A percentile compares a stretch with the other conserved stretches of the same genome.
Evolutionary conservation across 2,113 vertebrate genomes (phyloP).

Genomic region (Ondatra zibethicus): DNA sequence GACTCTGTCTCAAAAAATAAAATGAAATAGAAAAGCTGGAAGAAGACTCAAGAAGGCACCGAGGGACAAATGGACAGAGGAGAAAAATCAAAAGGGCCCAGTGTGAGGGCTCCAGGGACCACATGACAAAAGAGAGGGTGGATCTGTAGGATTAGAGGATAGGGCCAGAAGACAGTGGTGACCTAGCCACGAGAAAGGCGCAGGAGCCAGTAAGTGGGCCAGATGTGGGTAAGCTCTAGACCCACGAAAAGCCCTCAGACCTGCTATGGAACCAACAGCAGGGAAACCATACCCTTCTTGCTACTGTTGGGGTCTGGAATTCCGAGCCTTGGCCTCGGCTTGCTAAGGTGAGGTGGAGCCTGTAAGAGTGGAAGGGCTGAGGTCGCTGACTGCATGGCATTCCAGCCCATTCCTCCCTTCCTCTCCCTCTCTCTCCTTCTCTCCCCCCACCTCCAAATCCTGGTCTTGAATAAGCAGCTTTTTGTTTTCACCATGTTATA

Average conservation of each 20-base stretch:
- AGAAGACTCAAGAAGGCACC: slow-evolving; percentile 24
- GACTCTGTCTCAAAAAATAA: not conserved
- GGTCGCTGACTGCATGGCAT: not conserved
- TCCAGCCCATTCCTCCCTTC: no score
- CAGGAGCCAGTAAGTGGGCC: not conserved
- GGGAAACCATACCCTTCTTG: not conserved
- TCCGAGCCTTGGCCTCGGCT: not conserved
- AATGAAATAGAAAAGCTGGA: not conserved
- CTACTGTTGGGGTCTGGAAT: not conserved
- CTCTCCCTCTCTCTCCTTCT: not conserved
- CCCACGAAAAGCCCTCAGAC: not conserved
- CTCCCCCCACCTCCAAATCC: not conserved
- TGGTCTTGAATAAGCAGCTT: not conserved
- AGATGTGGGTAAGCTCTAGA: not conserved
- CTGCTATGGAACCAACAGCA: not conserved
- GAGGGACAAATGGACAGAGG: not conserved
- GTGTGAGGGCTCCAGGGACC: not conserved
- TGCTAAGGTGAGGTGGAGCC: not conserved
- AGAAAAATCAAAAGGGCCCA: not conserved
- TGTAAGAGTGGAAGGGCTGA: not conserved
- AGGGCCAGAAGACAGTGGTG: not conserved
- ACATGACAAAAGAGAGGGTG: not conserved
- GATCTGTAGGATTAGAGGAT: not conserved
- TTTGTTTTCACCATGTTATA: not conserved
- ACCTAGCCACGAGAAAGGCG: not conserved